phyloP scores from a whole-genome alignment of 2,797 vertebrate species.

The Xenentodon cancila region DNA sequence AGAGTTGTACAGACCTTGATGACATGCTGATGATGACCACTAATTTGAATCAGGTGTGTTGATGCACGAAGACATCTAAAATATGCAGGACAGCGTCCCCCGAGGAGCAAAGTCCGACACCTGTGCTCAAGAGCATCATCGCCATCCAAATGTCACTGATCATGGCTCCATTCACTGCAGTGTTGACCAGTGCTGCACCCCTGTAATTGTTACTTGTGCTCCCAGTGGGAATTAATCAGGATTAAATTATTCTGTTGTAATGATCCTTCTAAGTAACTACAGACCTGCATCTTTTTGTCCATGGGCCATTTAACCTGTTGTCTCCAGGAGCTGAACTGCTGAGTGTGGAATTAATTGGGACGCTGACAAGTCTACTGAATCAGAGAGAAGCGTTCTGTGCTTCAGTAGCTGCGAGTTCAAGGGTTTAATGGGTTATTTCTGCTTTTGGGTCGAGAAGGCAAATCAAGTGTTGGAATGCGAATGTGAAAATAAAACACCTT shows the following conservation, averaged over 20 bases:
- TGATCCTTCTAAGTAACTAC: not conserved
- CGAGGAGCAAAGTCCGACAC: no score
- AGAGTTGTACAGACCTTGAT: no score
- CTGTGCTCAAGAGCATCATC: no score
- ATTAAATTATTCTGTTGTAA: constrained; percentile 10
- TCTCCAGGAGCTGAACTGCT: constrained; percentile 21
- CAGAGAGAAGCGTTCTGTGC: constrained; percentile 25
- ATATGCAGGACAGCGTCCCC: no score
- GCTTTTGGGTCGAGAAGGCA: constrained; percentile 19
- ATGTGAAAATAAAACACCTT: constrained; percentile 12
- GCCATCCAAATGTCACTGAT: constrained; percentile 36
- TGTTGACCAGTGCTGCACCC: not conserved
- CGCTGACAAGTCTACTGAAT: constrained; percentile 38
- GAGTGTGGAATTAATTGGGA: constrained; percentile 32
- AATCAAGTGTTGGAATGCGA: constrained; percentile 10
- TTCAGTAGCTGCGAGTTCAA: constrained; percentile 36
- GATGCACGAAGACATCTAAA: no score
- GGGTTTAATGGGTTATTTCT: constrained; percentile 46
- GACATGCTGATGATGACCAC: no score
- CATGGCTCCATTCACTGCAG: constrained; percentile 8
- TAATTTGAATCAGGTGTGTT: no score
- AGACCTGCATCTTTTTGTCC: constrained; percentile 20
- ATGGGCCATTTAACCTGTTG: constrained; percentile 24
- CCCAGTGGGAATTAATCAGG: not conserved
- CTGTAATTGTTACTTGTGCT: constrained; percentile 8